These are phyloP conservation scores for Centropyge bicolor DNA, from an alignment of 2,797 vertebrate species.

Conservation along the genomic window DNA sequence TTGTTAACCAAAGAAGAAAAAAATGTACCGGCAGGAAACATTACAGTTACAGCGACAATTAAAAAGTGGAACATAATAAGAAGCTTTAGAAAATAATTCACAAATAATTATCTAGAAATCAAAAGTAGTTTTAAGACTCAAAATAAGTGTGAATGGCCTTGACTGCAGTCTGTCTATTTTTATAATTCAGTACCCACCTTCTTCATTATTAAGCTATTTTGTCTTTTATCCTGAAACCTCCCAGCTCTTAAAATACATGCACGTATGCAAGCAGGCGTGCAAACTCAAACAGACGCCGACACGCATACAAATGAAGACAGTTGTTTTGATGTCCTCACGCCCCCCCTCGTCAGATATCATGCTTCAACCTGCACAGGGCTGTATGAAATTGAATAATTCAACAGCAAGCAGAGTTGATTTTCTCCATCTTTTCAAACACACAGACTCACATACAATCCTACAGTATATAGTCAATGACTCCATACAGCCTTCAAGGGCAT, in stretches of 20 bases:
- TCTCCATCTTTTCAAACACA: not conserved
- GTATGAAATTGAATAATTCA: constrained; percentile 67
- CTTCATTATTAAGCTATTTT: not conserved
- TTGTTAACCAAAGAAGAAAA: too few relatives aligned
- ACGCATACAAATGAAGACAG: constrained; percentile 62
- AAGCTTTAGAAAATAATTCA: too few relatives aligned
- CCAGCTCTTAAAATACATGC: constrained; percentile 29
- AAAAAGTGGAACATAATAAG: too few relatives aligned
- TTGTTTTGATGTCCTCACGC: constrained; percentile 46
- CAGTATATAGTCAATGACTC: not conserved
- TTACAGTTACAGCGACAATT: too few relatives aligned
- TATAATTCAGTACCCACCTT: not conserved
- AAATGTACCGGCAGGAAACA: too few relatives aligned
- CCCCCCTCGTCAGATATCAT: constrained; percentile 37
- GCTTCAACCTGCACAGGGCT: constrained; percentile 46
- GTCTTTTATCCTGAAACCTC: not conserved
- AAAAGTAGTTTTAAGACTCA: too few relatives aligned
- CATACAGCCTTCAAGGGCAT: constrained; percentile 32
- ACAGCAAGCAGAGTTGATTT: constrained; percentile 32
- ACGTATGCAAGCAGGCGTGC: constrained; percentile 23
- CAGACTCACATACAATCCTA: not conserved
- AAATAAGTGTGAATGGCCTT: too few relatives aligned
- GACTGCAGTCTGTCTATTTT: too few relatives aligned
- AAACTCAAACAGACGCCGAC: constrained; percentile 50
- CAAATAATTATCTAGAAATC: too few relatives aligned